phyloP scores from a whole-genome alignment of 2,888 invertebrate species.

The Drosophila niveifrons region DNA sequence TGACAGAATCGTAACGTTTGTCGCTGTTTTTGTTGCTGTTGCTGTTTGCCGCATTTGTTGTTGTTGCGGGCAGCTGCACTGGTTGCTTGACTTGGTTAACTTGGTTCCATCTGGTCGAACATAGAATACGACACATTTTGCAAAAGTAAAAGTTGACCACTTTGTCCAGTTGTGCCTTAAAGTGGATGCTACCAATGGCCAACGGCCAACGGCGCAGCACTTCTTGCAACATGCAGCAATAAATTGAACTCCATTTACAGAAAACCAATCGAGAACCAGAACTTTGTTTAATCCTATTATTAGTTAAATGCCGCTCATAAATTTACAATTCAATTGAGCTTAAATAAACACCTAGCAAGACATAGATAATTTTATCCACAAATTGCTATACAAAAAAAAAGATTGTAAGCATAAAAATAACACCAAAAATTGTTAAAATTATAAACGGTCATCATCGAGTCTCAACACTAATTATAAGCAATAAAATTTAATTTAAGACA shows the following conservation, averaged over 20 bases:
- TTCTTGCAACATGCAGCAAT: slow-evolving; percentile 20
- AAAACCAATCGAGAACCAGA: slow-evolving; percentile 9
- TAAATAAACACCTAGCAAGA: not conserved
- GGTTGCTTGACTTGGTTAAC: slow-evolving; percentile 51
- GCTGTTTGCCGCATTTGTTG: slow-evolving; percentile 29
- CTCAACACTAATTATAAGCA: not conserved
- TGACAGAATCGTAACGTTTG: slow-evolving; percentile 75
- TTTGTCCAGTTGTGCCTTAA: slow-evolving; percentile 40
- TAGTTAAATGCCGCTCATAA: not conserved
- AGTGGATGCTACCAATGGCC: slow-evolving; percentile 26
- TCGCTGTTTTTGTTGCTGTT: slow-evolving; percentile 28
- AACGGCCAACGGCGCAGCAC: not conserved
- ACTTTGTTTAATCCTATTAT: not conserved
- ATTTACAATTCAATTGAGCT: not conserved
- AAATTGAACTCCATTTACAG: not conserved
- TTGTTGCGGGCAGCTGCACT: slow-evolving; percentile 63
- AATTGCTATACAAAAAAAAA: too few relatives aligned
- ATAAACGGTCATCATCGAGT: not conserved
- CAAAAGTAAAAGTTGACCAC: slow-evolving; percentile 72
- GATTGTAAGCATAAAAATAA: not conserved
- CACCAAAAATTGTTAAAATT: not conserved
- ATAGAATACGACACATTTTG: slow-evolving; percentile 71
- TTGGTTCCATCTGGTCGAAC: slow-evolving; percentile 75
- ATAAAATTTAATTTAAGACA: not conserved
- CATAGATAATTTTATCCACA: too few relatives aligned